Base-by-base conservation (phyloP, 1,140 invertebrate species). In the Zaprionus africanus region DNA sequence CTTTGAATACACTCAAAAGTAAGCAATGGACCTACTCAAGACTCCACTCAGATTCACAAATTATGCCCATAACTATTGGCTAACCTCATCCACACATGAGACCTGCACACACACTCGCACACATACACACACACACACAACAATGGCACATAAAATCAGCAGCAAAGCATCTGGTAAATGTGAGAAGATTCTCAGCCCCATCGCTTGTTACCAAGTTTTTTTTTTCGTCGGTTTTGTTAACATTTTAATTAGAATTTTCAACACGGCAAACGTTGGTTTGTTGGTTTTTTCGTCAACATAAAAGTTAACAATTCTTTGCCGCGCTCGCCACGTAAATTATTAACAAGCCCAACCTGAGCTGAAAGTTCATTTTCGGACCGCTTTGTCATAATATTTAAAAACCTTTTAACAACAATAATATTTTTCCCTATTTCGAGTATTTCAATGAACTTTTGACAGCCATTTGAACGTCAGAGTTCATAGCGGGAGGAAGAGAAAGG, bases 181-280 rank as follows among this genome's bases (percentile, higher is more conserved):
- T 71, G 73, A 76, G 73, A 76, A 71, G 54, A 53, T 76, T 76
- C 73, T 76, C 73, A 75, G 68, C 41, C 53, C 22, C 24, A 49
- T 54, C 57, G 49, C 54, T 51, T 26, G 31, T 38, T 38, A 54
- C 43, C 31, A 31, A 57, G 28, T 68, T 46, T 57, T 15, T 34
- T 41, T 41, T 51, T 65, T 34, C 46, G 46, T 49, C 41, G n/a
- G 46, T 75, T 58, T 69, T 68, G 54, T 60, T 46, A 43, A 76
- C 62, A 72, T 79, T 79, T 67, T 81, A 79, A 79, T 81, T 81
- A 76, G 63, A 81, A 75, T 70, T 68, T 81, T 77, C 64, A 76
- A 79, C 77, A 76, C 49, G 69, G 43, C 34, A 26, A 59, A 26
- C 41, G n/a, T n/a, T n/a, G n/a, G n/a, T n/a, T n/a, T n/a, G n/a